Conservation (phyloP, 1,140 invertebrate species). For the Lordiphosa collinella region DNA sequence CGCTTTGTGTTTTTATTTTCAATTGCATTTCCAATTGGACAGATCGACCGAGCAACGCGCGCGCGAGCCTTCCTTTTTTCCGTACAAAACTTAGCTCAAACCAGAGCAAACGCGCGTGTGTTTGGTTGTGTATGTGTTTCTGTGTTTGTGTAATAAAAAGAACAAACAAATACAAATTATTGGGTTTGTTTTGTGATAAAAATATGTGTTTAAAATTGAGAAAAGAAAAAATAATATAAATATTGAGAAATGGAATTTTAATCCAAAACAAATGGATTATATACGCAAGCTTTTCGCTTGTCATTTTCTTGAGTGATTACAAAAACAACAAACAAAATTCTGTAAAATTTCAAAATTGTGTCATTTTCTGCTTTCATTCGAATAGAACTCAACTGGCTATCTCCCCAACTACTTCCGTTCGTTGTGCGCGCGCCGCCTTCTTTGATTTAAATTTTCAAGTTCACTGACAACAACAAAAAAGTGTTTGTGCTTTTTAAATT, state of each 20-base stretch:
- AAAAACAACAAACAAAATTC: too few relatives aligned
- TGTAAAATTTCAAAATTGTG: too few relatives aligned
- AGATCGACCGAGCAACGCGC: conserved; percentile 32
- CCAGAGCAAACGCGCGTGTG: too few relatives aligned
- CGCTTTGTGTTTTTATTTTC: conserved; percentile 60
- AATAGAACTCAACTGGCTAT: not conserved
- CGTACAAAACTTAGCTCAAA: not conserved
- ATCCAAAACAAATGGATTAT: too few relatives aligned
- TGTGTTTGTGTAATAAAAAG: too few relatives aligned
- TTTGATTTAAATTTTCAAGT: conserved; percentile 62
- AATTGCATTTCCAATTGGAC: conserved; percentile 71
- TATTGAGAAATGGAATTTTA: not conserved
- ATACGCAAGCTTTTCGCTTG: too few relatives aligned
- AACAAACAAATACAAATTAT: too few relatives aligned
- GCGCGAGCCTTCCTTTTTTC: conserved; percentile 23
- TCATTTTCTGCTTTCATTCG: too few relatives aligned
- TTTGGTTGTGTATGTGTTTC: too few relatives aligned
- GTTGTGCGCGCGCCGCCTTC: conserved; percentile 1
- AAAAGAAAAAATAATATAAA: not conserved
- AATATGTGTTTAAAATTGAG: too few relatives aligned
- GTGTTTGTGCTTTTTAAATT: conserved; percentile 16
- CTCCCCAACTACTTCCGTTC: not conserved
- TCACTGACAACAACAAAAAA: conserved; percentile 38
- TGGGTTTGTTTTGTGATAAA: too few relatives aligned
- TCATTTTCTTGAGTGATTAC: too few relatives aligned